A percentile compares a stretch with the other conserved stretches of the same genome.
These are phyloP conservation scores for Megalops cyprinoides DNA, from an alignment of 2,797 vertebrate genomes.

Conservation along the genomic window DNA sequence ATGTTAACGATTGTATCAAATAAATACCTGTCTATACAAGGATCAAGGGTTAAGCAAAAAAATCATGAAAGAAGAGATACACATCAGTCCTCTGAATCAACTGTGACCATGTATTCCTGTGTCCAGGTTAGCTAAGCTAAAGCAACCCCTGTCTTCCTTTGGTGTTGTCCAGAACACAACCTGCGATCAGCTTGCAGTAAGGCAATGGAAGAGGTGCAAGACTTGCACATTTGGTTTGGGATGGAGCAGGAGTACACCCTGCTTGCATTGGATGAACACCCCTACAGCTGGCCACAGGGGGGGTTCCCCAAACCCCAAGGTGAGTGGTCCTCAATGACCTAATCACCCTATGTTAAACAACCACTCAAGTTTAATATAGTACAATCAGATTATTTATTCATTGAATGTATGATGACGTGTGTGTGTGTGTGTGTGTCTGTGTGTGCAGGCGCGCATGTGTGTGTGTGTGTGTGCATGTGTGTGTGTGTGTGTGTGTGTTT, in stretches of 20 bases:
- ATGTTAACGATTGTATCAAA: too few species aligned
- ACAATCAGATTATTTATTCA: too few species aligned
- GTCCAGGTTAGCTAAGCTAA: background rate
- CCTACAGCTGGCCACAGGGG: slow-evolving; percentile 81
- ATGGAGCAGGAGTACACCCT: slow-evolving; percentile 90
- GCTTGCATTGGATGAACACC: slow-evolving; percentile 76
- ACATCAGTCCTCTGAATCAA: too few species aligned
- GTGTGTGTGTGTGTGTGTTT: background rate
- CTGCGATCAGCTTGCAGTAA: slow-evolving; percentile 71
- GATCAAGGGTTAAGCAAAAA: too few species aligned
- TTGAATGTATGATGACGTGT: too few species aligned
- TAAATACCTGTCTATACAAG: too few species aligned
- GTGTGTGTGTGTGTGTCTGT: background rate
- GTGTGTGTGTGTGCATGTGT: background rate
- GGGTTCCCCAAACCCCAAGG: slow-evolving; percentile 85
- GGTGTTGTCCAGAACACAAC: slow-evolving; percentile 77
- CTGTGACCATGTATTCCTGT: too few species aligned
- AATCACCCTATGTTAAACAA: background rate
- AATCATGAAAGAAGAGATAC: too few species aligned
- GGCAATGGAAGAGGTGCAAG: slow-evolving; percentile 78
- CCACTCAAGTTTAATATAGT: too few species aligned
- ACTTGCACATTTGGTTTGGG: slow-evolving; percentile 81
- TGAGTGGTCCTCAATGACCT: slow-evolving; percentile 46
- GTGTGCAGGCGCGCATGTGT: too few species aligned
- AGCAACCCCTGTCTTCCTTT: slow-evolving; percentile 6